Evolutionary conservation across 1,140 invertebrate genomes (phyloP).

Genomic region (Agraylea sexmaculata): DNA sequence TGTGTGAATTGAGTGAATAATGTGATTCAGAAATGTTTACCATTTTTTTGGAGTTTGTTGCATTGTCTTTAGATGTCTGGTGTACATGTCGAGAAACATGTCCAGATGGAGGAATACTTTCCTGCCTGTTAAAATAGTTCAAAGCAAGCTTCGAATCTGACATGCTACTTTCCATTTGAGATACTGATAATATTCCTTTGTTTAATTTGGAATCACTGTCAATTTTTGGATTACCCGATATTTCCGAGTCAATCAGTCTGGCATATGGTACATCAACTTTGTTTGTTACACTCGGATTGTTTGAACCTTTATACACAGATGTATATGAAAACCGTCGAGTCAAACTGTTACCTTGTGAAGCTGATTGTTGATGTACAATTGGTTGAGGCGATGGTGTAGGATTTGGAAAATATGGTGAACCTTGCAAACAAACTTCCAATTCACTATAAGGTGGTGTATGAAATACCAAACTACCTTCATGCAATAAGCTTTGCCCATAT

Average conservation of each 20-base stretch:
- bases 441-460: conserved; percentile 77
- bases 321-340: conserved; percentile 53
- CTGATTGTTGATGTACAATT: conserved; percentile 29
- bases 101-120: conserved; percentile 3
- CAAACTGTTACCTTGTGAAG: conserved; percentile 38
- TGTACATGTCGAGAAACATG: not conserved
- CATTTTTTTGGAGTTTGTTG: conserved; percentile 24
- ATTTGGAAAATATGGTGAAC: conserved; percentile 37
- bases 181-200: conserved; percentile 40
- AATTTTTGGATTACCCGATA: conserved; percentile 45
- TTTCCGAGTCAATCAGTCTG: conserved; percentile 52
- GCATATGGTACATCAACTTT: conserved; percentile 66
- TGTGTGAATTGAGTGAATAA: conserved; percentile 45
- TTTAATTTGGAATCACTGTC: conserved; percentile 70
- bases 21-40: conserved; percentile 47
- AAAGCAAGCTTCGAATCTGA: conserved; percentile 69
- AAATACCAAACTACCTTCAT: conserved; percentile 79
- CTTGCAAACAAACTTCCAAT: conserved; percentile 65
- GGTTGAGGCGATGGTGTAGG: conserved; percentile 35
- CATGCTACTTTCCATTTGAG: conserved; percentile 56
- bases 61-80: conserved; percentile 11
- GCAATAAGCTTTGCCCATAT: conserved; percentile 88
- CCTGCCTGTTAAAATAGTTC: conserved; percentile 30
- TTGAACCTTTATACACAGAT: conserved; percentile 37
- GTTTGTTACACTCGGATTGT: conserved; percentile 30